These are phyloP conservation scores for Sapayoa aenigma DNA, from an alignment of 2,113 vertebrate species.

Conservation along the genomic window DNA sequence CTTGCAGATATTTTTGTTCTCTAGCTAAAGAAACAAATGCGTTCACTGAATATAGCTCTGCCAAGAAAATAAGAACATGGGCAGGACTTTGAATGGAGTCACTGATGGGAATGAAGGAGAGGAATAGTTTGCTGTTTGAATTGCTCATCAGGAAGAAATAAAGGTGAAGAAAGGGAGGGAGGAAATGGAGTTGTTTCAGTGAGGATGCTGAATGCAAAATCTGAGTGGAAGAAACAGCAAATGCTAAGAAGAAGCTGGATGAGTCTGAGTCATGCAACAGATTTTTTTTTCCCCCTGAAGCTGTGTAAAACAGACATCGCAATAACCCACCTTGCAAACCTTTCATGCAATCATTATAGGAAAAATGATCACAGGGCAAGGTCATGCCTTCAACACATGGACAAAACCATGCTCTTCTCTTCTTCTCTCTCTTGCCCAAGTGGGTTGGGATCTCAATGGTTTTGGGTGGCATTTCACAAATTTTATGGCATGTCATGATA, in stretches of 20 bases:
- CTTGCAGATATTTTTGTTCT: conserved; percentile 63
- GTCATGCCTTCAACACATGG: neutral
- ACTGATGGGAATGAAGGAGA: conserved; percentile 54
- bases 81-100: conserved; percentile 58
- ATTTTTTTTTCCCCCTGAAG: neutral
- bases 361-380: neutral
- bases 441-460: neutral
- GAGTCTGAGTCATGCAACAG: conserved; percentile 34
- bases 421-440: neutral
- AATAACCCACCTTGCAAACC: neutral
- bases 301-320: neutral
- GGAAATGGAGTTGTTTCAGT: conserved; percentile 48
- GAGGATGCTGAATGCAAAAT: conserved; percentile 41
- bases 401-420: neutral
- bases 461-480: neutral
- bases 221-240: conserved; percentile 21
- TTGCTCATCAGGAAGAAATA: conserved; percentile 65
- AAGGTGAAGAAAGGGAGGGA: conserved; percentile 53
- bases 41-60: conserved; percentile 53
- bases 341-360: neutral
- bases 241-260: conserved; percentile 34
- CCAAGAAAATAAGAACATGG: conserved; percentile 60
- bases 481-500: neutral
- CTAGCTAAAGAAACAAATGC: conserved; percentile 43
- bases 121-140: conserved; percentile 49